These are phyloP conservation scores for Botrylloides violaceus DNA, from an alignment of 23 tunicate genomes.

Conservation along the genomic window DNA sequence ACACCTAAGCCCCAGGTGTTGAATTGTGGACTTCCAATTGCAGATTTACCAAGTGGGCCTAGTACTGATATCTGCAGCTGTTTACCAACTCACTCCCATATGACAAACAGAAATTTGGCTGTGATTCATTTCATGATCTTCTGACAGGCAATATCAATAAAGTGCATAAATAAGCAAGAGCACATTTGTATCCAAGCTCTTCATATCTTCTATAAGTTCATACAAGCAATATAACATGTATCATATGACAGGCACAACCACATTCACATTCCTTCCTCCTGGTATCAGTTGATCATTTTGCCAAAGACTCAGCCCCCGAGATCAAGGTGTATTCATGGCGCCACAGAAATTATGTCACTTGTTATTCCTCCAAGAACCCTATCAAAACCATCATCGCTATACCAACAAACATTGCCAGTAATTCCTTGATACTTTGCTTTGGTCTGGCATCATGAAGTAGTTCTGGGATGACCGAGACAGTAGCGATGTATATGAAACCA, in stretches of 20 bases:
- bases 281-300: background rate
- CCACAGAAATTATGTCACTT: background rate
- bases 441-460: conserved; percentile 58
- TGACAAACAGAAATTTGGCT: no score
- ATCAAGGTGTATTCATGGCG: background rate
- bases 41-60: no score
- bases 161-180: background rate
- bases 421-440: conserved; percentile 74
- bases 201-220: no score
- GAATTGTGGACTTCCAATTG: no score
- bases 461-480: conserved; percentile 94
- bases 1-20: no score
- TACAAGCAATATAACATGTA: no score
- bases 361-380: conserved; percentile 53
- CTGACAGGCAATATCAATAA: background rate
- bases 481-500: conserved; percentile 95
- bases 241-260: background rate
- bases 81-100: no score
- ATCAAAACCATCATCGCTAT: conserved; percentile 93
- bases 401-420: conserved; percentile 84
- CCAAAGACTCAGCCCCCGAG: no score
- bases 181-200: no score
- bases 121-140: background rate
- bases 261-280: background rate
- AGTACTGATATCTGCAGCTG: no score